phyloP scores from a whole-genome alignment of 2,888 invertebrate species.

The Drosophila mercatorum region DNA sequence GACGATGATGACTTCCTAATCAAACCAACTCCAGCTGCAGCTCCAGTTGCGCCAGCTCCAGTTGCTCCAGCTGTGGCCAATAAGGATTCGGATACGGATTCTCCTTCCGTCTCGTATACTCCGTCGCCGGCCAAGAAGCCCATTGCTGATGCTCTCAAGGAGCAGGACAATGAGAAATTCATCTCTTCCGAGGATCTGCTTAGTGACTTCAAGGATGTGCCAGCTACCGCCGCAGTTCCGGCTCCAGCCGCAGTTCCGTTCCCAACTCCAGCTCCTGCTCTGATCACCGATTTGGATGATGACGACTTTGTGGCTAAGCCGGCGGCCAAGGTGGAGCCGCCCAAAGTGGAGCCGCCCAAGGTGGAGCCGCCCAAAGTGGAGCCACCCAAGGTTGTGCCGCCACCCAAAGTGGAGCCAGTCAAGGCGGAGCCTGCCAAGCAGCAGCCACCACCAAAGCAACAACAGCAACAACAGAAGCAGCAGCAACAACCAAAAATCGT shows the following conservation, averaged over 20 bases:
- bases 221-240: slow-evolving; percentile 17
- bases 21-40: slow-evolving; percentile 30
- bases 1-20: slow-evolving; percentile 53
- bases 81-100: slow-evolving; percentile 83
- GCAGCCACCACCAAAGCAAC: slow-evolving; percentile 23
- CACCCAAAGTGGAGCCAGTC: neutral
- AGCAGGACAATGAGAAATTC: slow-evolving; percentile 84
- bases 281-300: slow-evolving; percentile 78
- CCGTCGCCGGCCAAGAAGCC: slow-evolving; percentile 83
- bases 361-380: slow-evolving; percentile 55
- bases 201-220: slow-evolving; percentile 82
- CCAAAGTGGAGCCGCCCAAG: slow-evolving; percentile 23
- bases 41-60: slow-evolving; percentile 6
- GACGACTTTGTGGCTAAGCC: slow-evolving; percentile 69
- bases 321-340: slow-evolving; percentile 42
- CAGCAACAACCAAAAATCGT: slow-evolving; percentile 80
- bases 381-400: slow-evolving; percentile 8
- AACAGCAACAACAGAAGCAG: slow-evolving; percentile 47
- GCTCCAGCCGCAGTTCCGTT: slow-evolving; percentile 36
- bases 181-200: slow-evolving; percentile 84
- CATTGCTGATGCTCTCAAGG: slow-evolving; percentile 81
- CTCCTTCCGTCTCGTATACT: slow-evolving; percentile 83
- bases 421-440: slow-evolving; percentile 2
- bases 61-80: slow-evolving; percentile 44
- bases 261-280: slow-evolving; percentile 29